Evolutionary conservation across 2,888 invertebrate genomes (phyloP), one percentile per base, ranked within the genome.

Genomic region (Nesidiocoris tenuis): DNA sequence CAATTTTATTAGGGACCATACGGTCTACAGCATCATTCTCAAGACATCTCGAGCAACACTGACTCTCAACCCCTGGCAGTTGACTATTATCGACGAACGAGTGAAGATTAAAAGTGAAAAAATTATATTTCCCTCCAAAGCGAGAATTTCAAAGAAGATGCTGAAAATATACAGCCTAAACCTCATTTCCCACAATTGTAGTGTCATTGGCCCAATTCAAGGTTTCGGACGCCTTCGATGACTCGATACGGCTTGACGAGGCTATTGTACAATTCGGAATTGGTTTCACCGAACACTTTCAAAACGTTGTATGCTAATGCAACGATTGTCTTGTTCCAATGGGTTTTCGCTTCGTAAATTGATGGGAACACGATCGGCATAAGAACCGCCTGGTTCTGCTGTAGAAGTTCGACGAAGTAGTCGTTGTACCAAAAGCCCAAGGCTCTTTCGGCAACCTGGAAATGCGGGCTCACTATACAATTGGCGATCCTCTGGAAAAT

Each of bases 381-480:
- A 19, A 76, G n/a, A 54, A 55, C 12, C 16, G n/a, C 1, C 1
- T 55, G 1, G 56, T 64, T 39, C 55, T 92, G 92, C 80, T 90
- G 89, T 79, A 93, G 91, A 81, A 93, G 84, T 56, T 90, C 90
- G 90, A 93, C 90, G 77, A 93, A 91, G 82, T 93, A 93, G 82
- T 93, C 93, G 84, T 93, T 93, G 85, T 93, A 93, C 92, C 92
- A 93, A 83, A 91, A 92, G 83, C 93, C 93, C 67, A 93, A 85
- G 65, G 93, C 92, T 81, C 93, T 85, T 84, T 93, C 93, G 12
- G 92, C 92, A 76, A 95, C 96, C 90, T 98, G 99, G 86, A 99
- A 99, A 86, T 99, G 99, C 78, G 98, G 97, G 83, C 97, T 97
- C 82, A 96, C 96, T 75, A 99, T 98, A 86, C 98, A 99, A 86